Evolutionary conservation across 2,797 vertebrate genomes (phyloP).

Genomic region (Pygocentrus nattereri): DNA sequence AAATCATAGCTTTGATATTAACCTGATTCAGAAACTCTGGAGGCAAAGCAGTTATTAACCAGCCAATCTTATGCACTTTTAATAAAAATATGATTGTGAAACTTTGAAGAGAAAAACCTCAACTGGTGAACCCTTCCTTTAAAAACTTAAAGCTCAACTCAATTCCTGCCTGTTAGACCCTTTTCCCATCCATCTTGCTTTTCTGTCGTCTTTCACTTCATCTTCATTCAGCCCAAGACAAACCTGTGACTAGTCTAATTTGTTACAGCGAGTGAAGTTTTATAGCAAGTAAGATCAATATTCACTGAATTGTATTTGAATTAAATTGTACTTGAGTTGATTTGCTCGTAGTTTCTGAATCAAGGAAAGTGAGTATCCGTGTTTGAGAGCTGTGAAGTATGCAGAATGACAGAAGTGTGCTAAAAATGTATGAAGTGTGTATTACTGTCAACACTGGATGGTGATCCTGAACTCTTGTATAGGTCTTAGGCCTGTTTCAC

Average conservation of each 20-base stretch:
- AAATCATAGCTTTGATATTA: not conserved
- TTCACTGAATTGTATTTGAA: not conserved
- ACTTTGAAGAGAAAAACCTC: not conserved
- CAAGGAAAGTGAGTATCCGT: not conserved
- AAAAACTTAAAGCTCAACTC: not conserved
- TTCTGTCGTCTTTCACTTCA: not conserved
- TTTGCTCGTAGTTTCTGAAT: not conserved
- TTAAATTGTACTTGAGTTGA: not conserved
- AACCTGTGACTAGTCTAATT: too few relatives aligned
- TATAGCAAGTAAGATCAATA: not conserved
- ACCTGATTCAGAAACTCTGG: not conserved
- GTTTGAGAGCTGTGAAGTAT: not conserved
- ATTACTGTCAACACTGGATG: too few relatives aligned
- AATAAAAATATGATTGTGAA: not conserved
- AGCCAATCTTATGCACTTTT: not conserved
- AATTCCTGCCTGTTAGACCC: not conserved
- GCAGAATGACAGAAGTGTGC: not conserved
- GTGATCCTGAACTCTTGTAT: too few relatives aligned
- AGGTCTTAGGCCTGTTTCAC: too few relatives aligned
- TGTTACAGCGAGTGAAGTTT: not conserved
- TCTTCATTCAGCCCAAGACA: not conserved
- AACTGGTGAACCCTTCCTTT: slow-evolving; percentile 14
- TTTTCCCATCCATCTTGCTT: not conserved
- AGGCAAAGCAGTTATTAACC: not conserved
- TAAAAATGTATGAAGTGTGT: not conserved